Evolutionary conservation across 2,888 invertebrate species (phyloP), one percentile per base, ranked within the genome.

Genomic region (Spodoptera littoralis): DNA sequence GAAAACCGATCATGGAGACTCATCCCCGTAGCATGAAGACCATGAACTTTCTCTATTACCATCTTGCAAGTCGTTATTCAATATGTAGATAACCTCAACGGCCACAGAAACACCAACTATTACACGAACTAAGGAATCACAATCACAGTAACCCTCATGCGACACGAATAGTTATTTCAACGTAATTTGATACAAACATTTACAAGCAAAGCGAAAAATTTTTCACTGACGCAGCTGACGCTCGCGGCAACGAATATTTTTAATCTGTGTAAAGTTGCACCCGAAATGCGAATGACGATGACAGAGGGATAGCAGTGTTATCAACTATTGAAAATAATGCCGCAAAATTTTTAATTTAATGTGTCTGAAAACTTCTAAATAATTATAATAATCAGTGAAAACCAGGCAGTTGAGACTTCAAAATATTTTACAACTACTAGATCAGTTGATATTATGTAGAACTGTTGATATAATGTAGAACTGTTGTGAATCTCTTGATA

Each of bases 1-100:
- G 91, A 88, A 60, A 93, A 93, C 52, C 93, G 83, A 4, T 92
- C 88, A 67, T 91, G 84, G 55, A 92, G 79, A 54, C 84, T 89
- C 62, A 93, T 65, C 44, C 76, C 77, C 11, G 96, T 96, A 12
- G 95, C 89, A 57, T 92, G 92, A 42, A 95, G 88, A 65, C 92
- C 92, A 65, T 90, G 88, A 52, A 94, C 82, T 83, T 90, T 89
- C 64, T 93, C 90, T 64, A 94, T 89, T 59, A 89, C 84, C 90
- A 91, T 92, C 62, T 81, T 65, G 51, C 41, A 18, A 62, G 60
- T 53, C 60, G 68, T 66, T 60, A 54, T 30, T 42, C 52, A 73
- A 76, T 73, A 70, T 27, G 48, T 56, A 70, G 24, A 55, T 66
- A 71, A 77, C 67, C 55, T 66, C 43, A 55, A 58, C 42, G 55